Percentiles rank a stretch among this genome's conserved stretches.
Evolutionary conservation across 2,888 invertebrate species (phyloP).

Genomic region (Cantharis flavilabris): DNA sequence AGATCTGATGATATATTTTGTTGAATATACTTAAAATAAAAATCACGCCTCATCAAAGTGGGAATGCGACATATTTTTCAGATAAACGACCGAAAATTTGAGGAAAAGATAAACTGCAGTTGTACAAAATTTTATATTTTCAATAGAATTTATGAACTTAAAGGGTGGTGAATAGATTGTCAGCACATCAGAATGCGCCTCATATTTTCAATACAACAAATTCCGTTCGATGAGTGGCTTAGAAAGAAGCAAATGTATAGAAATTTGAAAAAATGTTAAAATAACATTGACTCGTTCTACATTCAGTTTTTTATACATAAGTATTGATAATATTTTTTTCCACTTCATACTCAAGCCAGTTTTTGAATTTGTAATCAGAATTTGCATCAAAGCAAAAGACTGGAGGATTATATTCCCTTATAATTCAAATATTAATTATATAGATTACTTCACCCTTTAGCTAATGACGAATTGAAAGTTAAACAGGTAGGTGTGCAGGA

Average conservation of each 20-base stretch:
- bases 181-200: constrained; percentile 13
- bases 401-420: neutral
- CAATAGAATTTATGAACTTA: constrained; percentile 6
- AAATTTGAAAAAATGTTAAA: constrained; percentile 13
- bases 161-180: neutral
- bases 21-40: constrained; percentile 15
- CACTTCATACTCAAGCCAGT: neutral
- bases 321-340: neutral
- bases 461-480: neutral
- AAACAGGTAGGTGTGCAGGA: neutral
- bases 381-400: neutral
- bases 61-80: constrained; percentile 11
- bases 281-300: constrained; percentile 3
- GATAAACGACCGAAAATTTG: constrained; percentile 7
- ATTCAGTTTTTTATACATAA: neutral
- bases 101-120: neutral
- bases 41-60: constrained; percentile 16
- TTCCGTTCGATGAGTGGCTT: constrained; percentile 11
- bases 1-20: constrained; percentile 21
- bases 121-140: constrained; percentile 1
- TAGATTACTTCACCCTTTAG: neutral
- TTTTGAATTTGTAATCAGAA: neutral
- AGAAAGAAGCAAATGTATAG: constrained; percentile 8
- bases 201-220: constrained; percentile 12
- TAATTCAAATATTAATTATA: neutral